A percentile compares a stretch with the other conserved stretches of the same genome.
phyloP scores from a whole-genome alignment of 2,113 vertebrate species.

The Lagenorhynchus albirostris region DNA sequence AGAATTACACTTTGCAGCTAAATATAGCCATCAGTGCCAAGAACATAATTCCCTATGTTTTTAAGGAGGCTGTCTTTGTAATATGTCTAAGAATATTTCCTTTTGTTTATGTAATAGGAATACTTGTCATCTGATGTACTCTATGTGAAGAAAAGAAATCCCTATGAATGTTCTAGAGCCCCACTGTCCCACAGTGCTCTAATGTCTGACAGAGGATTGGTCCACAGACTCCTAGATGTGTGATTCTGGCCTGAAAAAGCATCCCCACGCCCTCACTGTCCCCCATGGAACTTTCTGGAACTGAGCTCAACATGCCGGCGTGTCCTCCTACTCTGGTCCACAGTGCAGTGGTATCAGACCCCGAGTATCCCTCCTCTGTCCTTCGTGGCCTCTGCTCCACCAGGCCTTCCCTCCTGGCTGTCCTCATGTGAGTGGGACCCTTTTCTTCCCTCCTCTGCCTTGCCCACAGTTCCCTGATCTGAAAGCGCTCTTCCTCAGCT shows the following conservation, averaged over 20 bases:
- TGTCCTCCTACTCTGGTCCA: accelerated
- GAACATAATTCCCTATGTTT: background rate
- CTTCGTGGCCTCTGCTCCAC: accelerated
- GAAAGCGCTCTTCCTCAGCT: background rate
- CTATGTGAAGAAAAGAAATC: background rate
- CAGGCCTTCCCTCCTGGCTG: background rate
- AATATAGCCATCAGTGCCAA: background rate
- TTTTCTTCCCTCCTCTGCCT: background rate
- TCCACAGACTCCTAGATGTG: background rate
- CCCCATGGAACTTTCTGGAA: background rate
- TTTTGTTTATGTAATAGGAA: background rate
- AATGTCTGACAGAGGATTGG: background rate
- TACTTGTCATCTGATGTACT: background rate
- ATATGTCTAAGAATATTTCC: background rate
- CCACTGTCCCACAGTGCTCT: background rate
- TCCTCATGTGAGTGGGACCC: accelerated
- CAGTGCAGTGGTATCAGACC: accelerated
- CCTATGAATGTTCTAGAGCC: background rate
- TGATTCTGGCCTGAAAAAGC: background rate
- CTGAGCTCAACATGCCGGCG: accelerated
- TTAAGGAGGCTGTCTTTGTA: background rate
- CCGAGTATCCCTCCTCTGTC: background rate
- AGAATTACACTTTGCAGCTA: background rate
- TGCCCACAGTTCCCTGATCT: background rate
- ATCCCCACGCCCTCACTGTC: accelerated